A percentile compares a stretch with the other conserved stretches of the same genome.
Evolutionary conservation across 2,888 invertebrate genomes (phyloP).

Genomic region (Himalopsyche anomala): DNA sequence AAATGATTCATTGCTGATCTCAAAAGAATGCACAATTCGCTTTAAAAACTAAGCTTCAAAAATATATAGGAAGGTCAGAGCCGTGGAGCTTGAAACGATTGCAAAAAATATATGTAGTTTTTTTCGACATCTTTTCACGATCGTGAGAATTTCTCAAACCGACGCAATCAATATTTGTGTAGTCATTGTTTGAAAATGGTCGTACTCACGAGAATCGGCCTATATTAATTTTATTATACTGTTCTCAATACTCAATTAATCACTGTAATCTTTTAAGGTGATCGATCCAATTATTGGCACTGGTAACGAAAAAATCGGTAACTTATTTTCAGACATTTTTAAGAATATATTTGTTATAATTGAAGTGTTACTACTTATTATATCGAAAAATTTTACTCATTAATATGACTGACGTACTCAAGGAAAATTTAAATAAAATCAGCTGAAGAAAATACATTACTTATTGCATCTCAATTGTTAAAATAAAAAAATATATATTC

Average conservation of each 20-base stretch:
- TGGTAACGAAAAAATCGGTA: background rate
- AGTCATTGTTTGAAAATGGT: background rate
- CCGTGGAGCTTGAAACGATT: constrained; percentile 11
- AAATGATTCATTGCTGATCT: constrained; percentile 16
- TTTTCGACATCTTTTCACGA: constrained; percentile 15
- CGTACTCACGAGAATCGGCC: background rate
- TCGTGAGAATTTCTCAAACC: constrained; percentile 21
- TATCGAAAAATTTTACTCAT: too few relatives aligned
- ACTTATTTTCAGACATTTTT: too few relatives aligned
- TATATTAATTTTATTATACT: background rate
- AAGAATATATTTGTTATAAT: too few relatives aligned
- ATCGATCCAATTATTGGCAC: background rate
- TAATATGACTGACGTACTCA: too few relatives aligned
- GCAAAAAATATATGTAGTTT: background rate
- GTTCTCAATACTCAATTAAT: background rate
- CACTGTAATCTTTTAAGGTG: constrained; percentile 4
- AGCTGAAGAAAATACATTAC: too few relatives aligned
- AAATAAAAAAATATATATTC: too few relatives aligned
- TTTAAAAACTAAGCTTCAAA: background rate
- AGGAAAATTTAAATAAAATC: too few relatives aligned
- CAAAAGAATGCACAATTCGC: constrained; percentile 16
- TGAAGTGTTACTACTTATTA: too few relatives aligned
- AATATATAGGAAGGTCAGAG: constrained; percentile 11
- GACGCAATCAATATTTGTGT: background rate
- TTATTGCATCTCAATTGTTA: too few relatives aligned